A percentile compares a stretch with the other conserved stretches of the same genome.
phyloP scores from a whole-genome alignment of 2,113 vertebrate species.

The Elephantulus edwardii region DNA sequence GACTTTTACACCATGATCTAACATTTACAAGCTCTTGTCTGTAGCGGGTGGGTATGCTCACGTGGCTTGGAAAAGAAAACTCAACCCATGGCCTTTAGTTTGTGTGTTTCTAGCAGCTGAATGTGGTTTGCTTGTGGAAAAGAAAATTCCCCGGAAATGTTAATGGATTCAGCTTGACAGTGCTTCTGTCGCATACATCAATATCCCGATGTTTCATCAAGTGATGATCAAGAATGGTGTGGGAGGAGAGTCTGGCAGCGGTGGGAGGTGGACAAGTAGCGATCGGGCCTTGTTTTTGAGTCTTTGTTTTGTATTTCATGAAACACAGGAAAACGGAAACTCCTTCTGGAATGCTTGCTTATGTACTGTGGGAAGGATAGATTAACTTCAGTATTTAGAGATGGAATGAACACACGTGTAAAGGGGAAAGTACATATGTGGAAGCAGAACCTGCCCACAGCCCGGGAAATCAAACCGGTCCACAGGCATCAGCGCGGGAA shows the following conservation, averaged over 20 bases:
- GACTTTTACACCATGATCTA: constrained; percentile 57
- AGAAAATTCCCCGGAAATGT: constrained; percentile 67
- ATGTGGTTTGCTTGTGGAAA: constrained; percentile 50
- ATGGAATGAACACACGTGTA: neutral
- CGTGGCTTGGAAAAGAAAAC: constrained; percentile 65
- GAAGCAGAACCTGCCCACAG: no score
- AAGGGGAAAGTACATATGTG: neutral
- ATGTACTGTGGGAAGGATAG: neutral
- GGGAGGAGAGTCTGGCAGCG: neutral
- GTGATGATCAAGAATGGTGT: neutral
- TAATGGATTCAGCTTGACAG: constrained; percentile 73
- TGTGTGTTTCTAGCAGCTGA: constrained; percentile 60
- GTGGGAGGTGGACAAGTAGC: neutral
- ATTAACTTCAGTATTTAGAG: neutral
- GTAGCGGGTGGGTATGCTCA: constrained; percentile 51
- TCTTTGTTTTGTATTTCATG: constrained; percentile 26
- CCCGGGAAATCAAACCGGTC: no score
- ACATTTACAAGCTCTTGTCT: constrained; percentile 64
- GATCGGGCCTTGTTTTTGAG: neutral
- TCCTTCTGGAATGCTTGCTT: neutral
- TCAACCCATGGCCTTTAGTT: constrained; percentile 59
- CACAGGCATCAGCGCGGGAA: no score
- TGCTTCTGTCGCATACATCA: constrained; percentile 1
- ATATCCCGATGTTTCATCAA: constrained; percentile 29
- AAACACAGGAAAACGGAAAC: neutral